These are phyloP conservation scores for Nematostella vectensis DNA, from an alignment of 92 coral and sea anemone species.

Conservation along the genomic window DNA sequence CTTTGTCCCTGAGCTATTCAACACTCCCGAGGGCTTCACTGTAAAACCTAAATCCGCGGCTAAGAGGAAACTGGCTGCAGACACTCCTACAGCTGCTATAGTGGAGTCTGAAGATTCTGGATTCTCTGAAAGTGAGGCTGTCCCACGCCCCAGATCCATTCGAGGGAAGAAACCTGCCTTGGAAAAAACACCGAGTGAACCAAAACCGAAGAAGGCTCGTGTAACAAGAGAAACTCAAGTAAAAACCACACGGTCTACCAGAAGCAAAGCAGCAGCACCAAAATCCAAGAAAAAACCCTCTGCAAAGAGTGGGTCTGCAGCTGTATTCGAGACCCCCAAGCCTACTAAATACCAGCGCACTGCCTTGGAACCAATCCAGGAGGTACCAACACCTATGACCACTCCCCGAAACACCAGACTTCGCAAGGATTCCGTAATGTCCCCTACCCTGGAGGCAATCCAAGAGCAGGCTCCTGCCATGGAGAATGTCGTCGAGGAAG, in stretches of 20 bases:
- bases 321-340: slow-evolving; percentile 67
- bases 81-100: slow-evolving; percentile 5
- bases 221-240: slow-evolving; percentile 11
- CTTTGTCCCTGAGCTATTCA: slow-evolving; percentile 1
- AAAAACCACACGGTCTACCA: slow-evolving; percentile 7
- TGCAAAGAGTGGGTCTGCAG: slow-evolving; percentile 1
- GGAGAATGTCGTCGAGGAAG: neutral
- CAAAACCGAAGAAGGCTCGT: slow-evolving; percentile 61
- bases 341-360: slow-evolving; percentile 62
- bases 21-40: neutral
- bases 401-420: slow-evolving; percentile 23
- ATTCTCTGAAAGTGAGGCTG: slow-evolving; percentile 6
- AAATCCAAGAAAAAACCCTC: neutral
- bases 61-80: slow-evolving; percentile 4
- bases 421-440: slow-evolving; percentile 18
- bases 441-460: slow-evolving; percentile 17
- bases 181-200: slow-evolving; percentile 31
- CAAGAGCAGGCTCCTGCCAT: slow-evolving; percentile 14
- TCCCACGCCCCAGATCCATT: slow-evolving; percentile 21
- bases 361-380: slow-evolving; percentile 70
- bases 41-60: slow-evolving; percentile 4
- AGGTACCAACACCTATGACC: slow-evolving; percentile 61
- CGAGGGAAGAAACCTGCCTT: slow-evolving; percentile 62
- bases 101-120: neutral
- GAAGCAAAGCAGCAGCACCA: slow-evolving; percentile 2